Base-by-base conservation (phyloP, 2,113 vertebrate species). In the rat (Rattus norvegicus) region DNA sequence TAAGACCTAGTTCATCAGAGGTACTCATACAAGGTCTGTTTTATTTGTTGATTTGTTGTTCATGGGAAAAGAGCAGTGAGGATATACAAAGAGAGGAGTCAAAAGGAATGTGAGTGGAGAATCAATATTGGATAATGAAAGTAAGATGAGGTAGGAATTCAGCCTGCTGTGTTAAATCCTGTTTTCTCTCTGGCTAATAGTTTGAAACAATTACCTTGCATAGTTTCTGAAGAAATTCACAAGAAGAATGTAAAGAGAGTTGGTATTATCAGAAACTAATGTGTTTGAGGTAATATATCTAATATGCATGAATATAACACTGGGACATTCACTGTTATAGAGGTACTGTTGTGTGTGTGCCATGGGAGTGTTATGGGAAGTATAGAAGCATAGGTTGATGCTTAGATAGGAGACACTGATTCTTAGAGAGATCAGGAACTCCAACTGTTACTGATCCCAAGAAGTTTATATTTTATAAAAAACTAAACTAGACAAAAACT, bases 361-460 rank as follows among this genome's bases (percentile, higher is more conserved):
- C 16, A 1, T 19, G n/a, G 43, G n/a, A 17, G 47, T 24, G 43
- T 70, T 11, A 20, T 36, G 10, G 6, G 30, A 2, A 26, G 47
- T 63, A 30, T 16, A 13, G 9, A 1, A 5, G 13, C 4, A 16
- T 0, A n/a, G 14, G 2, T 47, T 52, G 36, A 10, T 36, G 5
- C 14, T 76, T 9, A 43, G 1, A 7, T 11, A 3, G 5, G 8
- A 24, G 4, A 54, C 5, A 73, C 1, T 26, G 5, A 69, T 95
- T 67, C 59, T 67, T 67, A 61, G 81, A 59, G 13, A 39, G 0
- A 84, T 9, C 13, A 7, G 5, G 43, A 17, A 33, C 5, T 63
- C 10, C 2, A 77, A 65, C 11, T 76, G 4, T 33, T n/a, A 88
- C 0, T 80, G 7, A 79, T 80, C 2, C 52, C 63, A 24, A 19